Conservation (phyloP, 2,113 vertebrate species). For the Rynchops niger region DNA sequence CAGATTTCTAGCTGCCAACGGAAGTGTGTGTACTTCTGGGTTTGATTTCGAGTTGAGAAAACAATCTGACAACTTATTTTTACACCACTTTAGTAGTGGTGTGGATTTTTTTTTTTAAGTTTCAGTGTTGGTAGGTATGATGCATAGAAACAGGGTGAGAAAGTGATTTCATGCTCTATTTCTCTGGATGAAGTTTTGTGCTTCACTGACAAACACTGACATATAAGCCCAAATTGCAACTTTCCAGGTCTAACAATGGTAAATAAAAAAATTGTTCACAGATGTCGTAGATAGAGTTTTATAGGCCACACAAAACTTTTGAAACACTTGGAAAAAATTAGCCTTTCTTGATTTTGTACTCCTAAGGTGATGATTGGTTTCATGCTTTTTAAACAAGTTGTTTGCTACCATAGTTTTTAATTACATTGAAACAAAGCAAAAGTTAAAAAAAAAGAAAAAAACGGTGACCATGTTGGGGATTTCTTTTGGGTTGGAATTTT, state of each 20-base stretch:
- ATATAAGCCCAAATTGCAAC: conserved; percentile 26
- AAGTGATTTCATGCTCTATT: conserved; percentile 72
- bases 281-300: not conserved
- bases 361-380: not conserved
- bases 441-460: not conserved
- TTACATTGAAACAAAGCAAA: not conserved
- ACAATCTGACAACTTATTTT: conserved; percentile 59
- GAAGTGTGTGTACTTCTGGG: not conserved
- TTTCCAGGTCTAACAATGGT: conserved; percentile 3
- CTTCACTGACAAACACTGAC: conserved; percentile 30
- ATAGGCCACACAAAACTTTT: not conserved
- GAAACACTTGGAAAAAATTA: not conserved
- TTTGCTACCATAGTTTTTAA: not conserved
- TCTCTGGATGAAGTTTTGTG: conserved; percentile 62
- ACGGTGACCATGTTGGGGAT: not conserved
- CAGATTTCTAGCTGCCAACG: not conserved
- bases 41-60: conserved; percentile 64
- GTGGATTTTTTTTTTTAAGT: not conserved
- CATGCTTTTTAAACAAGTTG: not conserved
- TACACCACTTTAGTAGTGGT: conserved; percentile 51
- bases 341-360: not conserved
- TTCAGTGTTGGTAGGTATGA: conserved; percentile 59
- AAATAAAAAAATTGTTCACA: conserved; percentile 1
- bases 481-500: not conserved
- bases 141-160: conserved; percentile 54